phyloP scores from a whole-genome alignment of 2,797 vertebrate genomes.

The Coregonus sp. region DNA sequence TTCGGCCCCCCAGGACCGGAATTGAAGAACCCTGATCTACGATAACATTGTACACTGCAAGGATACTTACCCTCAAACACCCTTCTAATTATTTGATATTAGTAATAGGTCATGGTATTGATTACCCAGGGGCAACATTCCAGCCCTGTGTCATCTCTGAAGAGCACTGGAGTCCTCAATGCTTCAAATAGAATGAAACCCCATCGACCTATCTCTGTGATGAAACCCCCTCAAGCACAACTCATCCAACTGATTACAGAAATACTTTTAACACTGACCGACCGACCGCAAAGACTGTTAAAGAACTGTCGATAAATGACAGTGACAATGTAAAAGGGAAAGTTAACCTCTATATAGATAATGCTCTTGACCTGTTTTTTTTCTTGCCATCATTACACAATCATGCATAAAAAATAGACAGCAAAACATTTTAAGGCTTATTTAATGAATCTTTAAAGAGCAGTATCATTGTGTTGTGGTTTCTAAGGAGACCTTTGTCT shows the following conservation, averaged over 20 bases:
- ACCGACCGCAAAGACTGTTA: neutral
- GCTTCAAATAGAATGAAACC: neutral
- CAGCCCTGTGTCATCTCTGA: neutral
- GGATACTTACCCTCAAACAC: too few species aligned
- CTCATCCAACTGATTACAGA: neutral
- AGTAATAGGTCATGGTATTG: neutral
- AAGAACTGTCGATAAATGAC: conserved; percentile 6
- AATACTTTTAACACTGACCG: neutral
- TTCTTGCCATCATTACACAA: neutral
- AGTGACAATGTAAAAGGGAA: neutral
- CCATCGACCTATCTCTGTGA: too few species aligned
- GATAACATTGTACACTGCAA: too few species aligned
- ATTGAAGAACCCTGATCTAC: too few species aligned
- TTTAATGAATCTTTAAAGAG: too few species aligned
- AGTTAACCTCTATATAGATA: neutral
- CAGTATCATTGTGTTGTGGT: too few species aligned
- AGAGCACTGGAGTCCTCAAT: neutral
- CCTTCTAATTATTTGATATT: neutral
- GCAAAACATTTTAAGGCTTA: too few species aligned
- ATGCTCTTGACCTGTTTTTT: neutral
- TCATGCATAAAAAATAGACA: too few species aligned
- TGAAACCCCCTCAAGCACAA: too few species aligned
- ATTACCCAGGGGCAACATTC: neutral
- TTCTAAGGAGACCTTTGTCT: too few species aligned
- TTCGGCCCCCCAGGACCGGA: too few species aligned